Conservation (phyloP, 1,140 invertebrate species). For the Tetragnatha versicolor region DNA sequence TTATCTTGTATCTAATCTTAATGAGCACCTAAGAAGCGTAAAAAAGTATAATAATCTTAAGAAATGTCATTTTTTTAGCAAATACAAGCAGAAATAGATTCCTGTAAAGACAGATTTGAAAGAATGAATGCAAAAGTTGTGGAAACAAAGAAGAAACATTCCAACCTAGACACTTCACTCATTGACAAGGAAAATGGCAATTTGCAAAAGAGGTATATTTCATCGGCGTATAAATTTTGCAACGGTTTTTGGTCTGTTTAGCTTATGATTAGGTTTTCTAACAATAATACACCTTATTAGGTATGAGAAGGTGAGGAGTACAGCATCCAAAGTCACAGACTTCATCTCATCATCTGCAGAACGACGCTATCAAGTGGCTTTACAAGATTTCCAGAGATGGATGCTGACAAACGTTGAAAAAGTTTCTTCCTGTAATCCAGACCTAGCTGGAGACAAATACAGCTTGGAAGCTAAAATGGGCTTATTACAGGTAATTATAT, state of each 20-base stretch:
- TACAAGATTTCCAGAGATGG: constrained; percentile 79
- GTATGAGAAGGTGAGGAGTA: constrained; percentile 75
- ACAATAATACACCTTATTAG: no score
- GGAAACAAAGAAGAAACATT: constrained; percentile 78
- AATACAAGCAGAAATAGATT: constrained; percentile 70
- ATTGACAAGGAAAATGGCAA: constrained; percentile 81
- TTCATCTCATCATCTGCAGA: constrained; percentile 81
- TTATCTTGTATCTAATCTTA: no score
- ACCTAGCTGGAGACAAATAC: constrained; percentile 85
- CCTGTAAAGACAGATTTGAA: constrained; percentile 71
- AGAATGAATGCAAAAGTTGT: constrained; percentile 74
- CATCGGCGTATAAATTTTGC: background rate
- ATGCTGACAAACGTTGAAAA: constrained; percentile 84
- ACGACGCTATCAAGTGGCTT: constrained; percentile 86
- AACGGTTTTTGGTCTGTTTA: no score
- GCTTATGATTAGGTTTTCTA: no score
- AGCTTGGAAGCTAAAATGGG: constrained; percentile 90
- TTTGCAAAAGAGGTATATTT: constrained; percentile 70
- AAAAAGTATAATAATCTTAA: no score
- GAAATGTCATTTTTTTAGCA: constrained; percentile 59
- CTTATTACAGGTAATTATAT: constrained; percentile 69
- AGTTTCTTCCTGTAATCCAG: constrained; percentile 88
- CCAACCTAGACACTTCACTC: constrained; percentile 74
- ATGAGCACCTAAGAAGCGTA: no score
- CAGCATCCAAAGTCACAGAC: constrained; percentile 82